Evolutionary conservation across 2,797 vertebrate species (phyloP), one percentile per base, ranked within the genome.

Genomic region (Lemur catta): DNA sequence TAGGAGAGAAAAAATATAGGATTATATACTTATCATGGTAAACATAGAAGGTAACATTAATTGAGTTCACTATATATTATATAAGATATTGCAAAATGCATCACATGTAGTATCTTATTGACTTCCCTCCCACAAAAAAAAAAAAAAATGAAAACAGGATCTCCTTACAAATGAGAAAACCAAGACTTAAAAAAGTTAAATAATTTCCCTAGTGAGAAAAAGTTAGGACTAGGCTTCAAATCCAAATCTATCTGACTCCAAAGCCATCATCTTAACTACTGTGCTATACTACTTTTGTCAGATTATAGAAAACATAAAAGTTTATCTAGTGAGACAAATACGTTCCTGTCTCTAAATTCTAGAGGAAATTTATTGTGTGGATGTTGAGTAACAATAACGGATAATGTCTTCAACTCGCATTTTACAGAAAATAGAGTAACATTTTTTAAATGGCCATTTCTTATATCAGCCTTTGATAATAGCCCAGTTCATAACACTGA

Each of bases 241-340:
- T 76, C 7, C 72, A 61, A 50, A 80, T 69, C 9, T 55, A 43
- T 67, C 59, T 74, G 35, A 63, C 55, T 78, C 69, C 35, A 63
- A 85, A 89, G 28, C 33, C 30, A 55, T 92, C 92, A 33, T 84
- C 72, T 90, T 95, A 74, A 88, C 24, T 81, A 24, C 33, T 28
- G 11, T 59, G 63, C 35, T 59, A 3, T 38, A 63, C 48, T 74
- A 38, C 48, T 94, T 88, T 48, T 85, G 67, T 93, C 72, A 87
- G 89, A 94, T 91, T 78, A 93, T 48, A 89, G 65, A 71, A 97
- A 89, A 93, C 38, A 94, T 91, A 94, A 95, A 96, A 86, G 69
- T 97, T 96, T 95, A 96, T 97, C 74, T 95, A 89, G 81, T 88
- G 79, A 98, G 79, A 95, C 76, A 96, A 95, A 95, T 86, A 81